phyloP scores from a whole-genome alignment of 2,888 invertebrate species.

The Falcaria lacertinaria region DNA sequence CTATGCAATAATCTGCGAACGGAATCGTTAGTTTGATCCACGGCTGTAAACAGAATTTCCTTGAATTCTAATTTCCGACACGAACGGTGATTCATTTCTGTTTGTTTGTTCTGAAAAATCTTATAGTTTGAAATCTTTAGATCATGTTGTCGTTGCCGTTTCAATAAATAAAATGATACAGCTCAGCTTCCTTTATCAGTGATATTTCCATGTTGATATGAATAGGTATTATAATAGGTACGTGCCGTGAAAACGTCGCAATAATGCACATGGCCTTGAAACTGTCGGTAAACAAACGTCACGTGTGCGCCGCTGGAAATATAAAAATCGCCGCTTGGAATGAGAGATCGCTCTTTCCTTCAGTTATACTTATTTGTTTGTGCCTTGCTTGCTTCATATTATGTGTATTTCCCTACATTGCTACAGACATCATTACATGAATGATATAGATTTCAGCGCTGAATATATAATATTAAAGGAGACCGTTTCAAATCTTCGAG shows the following conservation, averaged over 20 bases:
- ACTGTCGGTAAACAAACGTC: constrained; percentile 65
- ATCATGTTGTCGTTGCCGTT: constrained; percentile 2
- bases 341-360: constrained; percentile 32
- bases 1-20: constrained; percentile 27
- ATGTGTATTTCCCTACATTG: background rate
- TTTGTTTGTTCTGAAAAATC: constrained; percentile 26
- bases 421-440: background rate
- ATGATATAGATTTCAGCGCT: background rate
- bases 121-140: constrained; percentile 12
- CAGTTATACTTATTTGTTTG: constrained; percentile 23
- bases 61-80: constrained; percentile 24
- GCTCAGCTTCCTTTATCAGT: background rate
- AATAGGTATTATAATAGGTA: constrained; percentile 3
- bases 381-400: constrained; percentile 16
- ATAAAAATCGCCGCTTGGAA: constrained; percentile 36
- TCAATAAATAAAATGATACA: background rate
- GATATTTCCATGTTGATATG: background rate
- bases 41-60: constrained; percentile 20
- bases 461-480: background rate
- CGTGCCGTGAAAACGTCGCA: constrained; percentile 63
- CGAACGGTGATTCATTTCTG: constrained; percentile 28
- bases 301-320: constrained; percentile 48
- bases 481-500: constrained; percentile 24
- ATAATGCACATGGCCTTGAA: constrained; percentile 65
- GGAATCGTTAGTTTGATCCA: constrained; percentile 16